phyloP scores from a whole-genome alignment of 2,888 invertebrate genomes.

The Metopia argyrocephala region DNA sequence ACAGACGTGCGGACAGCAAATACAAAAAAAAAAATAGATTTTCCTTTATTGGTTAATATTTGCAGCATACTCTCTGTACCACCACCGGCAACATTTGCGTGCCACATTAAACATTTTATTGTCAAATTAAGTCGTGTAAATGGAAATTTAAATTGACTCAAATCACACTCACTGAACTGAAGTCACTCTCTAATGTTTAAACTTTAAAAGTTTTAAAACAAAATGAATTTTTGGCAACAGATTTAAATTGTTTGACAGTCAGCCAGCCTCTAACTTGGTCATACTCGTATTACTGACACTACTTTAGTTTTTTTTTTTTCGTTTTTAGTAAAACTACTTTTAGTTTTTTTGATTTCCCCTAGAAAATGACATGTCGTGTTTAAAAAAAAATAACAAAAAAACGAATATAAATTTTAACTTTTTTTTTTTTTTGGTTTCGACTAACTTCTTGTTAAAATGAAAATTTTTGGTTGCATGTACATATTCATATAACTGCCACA shows the following conservation, averaged over 20 bases:
- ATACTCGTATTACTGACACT: not conserved
- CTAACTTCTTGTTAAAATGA: constrained; percentile 30
- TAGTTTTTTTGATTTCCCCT: not conserved
- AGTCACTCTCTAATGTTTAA: not conserved
- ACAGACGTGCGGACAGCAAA: no score
- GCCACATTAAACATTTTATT: constrained; percentile 60
- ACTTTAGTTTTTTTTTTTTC: constrained; percentile 5
- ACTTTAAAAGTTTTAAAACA: not conserved
- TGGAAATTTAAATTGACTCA: constrained; percentile 64
- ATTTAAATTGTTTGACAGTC: not conserved
- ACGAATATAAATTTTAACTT: not conserved
- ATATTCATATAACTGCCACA: constrained; percentile 7
- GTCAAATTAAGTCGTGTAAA: constrained; percentile 65
- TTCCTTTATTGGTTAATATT: no score
- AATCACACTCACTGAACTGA: constrained; percentile 51
- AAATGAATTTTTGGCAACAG: not conserved
- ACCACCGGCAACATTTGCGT: constrained; percentile 50
- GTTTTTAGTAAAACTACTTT: constrained; percentile 23
- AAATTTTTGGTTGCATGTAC: constrained; percentile 22
- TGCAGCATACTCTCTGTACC: not conserved
- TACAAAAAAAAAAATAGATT: no score
- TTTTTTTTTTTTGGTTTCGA: not conserved
- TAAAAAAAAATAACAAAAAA: no score
- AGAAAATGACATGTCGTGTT: constrained; percentile 42
- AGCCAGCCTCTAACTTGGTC: not conserved